Evolutionary conservation across 2,888 invertebrate genomes (phyloP), one percentile per base, ranked within the genome.

Genomic region (Polymixis flavicincta): DNA sequence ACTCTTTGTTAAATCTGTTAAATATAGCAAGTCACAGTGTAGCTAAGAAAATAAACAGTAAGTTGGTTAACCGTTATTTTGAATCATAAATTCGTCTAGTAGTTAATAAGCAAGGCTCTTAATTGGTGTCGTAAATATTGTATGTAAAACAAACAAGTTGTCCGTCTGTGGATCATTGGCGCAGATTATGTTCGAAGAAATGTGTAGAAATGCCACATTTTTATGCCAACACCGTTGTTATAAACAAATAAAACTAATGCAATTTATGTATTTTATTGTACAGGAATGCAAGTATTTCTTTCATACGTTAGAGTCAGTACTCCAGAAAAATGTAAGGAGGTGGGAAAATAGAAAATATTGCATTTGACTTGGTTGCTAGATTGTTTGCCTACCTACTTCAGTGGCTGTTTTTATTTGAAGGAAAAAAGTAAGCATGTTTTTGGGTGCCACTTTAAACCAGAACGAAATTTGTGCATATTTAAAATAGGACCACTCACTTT

Each of bases 81-180:
- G 88, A 76, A 84, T 73, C 90, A 90, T 93, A 92, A 94, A 93
- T 94, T 93, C 92, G 86, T 92, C 90, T 90, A 85, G 88, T 92
- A 92, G 94, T 95, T 94, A 95, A 95, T 95, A 95, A 94, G 92
- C 92, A 90, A 91, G 90, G 88, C 90, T 89, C 89, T 91, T 95
- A 95, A 95, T 95, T 95, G 94, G 91, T 88, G 81, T 90, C 93
- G 92, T 95, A 95, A 95, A 95, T 94, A 94, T 92, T 90, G 91
- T 90, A 93, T 92, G 90, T 94, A 92, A 95, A 95, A 94, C 93
- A 95, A 95, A 95, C 95, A 94, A 74, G 84, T 84, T 90, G 92
- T 91, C 92, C 81, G 91, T 92, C 89, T 89, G 88, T 85, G 83
- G 83, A 85, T 83, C 76, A 78, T 80, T 71, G 79, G 32, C 90